Conservation (phyloP, 2,888 invertebrate genomes). For the Amblyjoppa fuscipennis region DNA sequence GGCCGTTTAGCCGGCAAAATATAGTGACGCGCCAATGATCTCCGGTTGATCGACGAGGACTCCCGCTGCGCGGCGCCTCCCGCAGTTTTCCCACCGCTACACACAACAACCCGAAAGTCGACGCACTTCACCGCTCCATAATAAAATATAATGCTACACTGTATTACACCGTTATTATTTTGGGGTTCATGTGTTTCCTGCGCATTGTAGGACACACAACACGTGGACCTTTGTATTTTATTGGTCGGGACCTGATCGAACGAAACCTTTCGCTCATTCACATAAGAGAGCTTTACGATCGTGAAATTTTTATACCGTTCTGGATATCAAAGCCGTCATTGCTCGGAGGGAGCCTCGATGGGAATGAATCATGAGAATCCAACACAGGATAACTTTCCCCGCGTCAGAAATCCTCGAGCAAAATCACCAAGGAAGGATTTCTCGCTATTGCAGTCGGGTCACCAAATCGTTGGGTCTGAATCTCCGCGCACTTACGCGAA, state of each 20-base stretch:
- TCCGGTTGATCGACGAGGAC: constrained; percentile 65
- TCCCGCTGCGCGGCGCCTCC: constrained; percentile 62
- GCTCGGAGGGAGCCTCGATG: background rate
- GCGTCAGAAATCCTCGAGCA: background rate
- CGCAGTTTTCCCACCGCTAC: constrained; percentile 66
- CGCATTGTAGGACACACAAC: background rate
- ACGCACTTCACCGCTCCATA: constrained; percentile 54
- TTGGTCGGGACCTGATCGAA: constrained; percentile 37
- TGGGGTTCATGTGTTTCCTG: constrained; percentile 35
- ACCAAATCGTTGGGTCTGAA: background rate
- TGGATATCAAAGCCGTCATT: background rate
- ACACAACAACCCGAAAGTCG: constrained; percentile 54
- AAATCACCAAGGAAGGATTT: background rate
- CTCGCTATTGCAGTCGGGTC: background rate
- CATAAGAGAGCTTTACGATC: background rate
- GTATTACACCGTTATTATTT: constrained; percentile 48
- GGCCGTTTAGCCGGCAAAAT: constrained; percentile 64
- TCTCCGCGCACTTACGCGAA: background rate
- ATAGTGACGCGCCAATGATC: constrained; percentile 68
- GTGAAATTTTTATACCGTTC: background rate
- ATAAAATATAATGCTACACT: constrained; percentile 22
- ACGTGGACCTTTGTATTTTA: constrained; percentile 30
- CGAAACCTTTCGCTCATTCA: constrained; percentile 18
- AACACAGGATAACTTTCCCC: background rate
- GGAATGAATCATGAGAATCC: background rate